Base-by-base conservation (phyloP, 1,140 invertebrate genomes). In the Drosophila tani region DNA sequence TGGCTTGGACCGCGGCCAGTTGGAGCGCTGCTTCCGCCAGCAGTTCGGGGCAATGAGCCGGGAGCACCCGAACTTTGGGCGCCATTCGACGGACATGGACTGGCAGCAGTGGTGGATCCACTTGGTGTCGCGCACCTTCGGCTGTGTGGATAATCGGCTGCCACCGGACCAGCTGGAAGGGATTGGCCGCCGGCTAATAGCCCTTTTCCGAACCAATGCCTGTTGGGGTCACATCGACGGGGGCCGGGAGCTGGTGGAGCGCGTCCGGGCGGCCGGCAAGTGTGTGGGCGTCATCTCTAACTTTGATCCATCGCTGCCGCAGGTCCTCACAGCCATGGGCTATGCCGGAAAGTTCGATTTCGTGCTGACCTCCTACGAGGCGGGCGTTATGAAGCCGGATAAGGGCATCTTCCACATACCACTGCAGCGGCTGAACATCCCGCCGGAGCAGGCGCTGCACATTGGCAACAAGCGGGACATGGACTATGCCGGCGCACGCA, bases 401-500 rank as follows among this genome's bases (percentile, higher is more conserved):
- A 35, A 38, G 15, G 58, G 53, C 3, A 93, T 93, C 27, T 93
- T 92, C n/a, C 15, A 78, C 3, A 60, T 66, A 3, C 71, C 92
- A 0, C 9, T 93, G 21, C n/a, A 79, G 7, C 45, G 50, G 3
- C 55, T 65, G 15, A 19, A 57, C 3, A 93, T 95, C 15, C 67
- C 71, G 41, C 93, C 96, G 0, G 65, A 93, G 3, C 94, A 97
- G 82, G 96, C 96, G 9, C 85, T 98, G 2, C 97, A 98, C 91
- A 95, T 99, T 69, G 98, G 98, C 14, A 96, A 98, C 93, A 95
- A 95, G 81, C 60, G 95, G 5, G 84, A 94, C 55, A 94, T 96
- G 24, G 98, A 99, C 93, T 98, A 96, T 92, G 35, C 94, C 5
- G 97, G 96, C 0, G 97, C 97, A 1, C 95, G 92, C 66, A 94